These are phyloP conservation scores for Pteropus rufus DNA, from an alignment of 2,797 vertebrate genomes.

Conservation along the genomic window DNA sequence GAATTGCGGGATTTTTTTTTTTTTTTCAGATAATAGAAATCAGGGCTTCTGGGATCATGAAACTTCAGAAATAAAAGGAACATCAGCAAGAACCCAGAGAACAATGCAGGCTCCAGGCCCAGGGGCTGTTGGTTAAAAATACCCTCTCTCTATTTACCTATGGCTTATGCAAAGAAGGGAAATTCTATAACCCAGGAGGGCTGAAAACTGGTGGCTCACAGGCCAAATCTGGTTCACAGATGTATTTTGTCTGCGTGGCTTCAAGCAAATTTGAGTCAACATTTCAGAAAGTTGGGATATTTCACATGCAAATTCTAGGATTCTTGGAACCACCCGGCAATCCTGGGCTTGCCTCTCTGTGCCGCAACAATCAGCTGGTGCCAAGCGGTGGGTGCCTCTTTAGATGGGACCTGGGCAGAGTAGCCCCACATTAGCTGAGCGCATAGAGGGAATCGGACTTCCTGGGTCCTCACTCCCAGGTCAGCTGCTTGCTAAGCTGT, in stretches of 20 bases:
- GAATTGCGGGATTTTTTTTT: background rate
- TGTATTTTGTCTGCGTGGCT: background rate
- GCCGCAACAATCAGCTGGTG: background rate
- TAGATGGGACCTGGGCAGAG: background rate
- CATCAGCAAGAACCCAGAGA: background rate
- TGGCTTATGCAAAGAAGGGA: conserved; percentile 1
- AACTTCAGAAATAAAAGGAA: background rate
- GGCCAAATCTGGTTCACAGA: background rate
- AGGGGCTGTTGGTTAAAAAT: background rate
- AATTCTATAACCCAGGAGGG: background rate
- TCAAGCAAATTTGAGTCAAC: background rate
- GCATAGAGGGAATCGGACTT: background rate
- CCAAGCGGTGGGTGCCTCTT: background rate
- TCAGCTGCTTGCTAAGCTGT: background rate
- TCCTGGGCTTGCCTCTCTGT: background rate
- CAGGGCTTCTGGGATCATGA: background rate
- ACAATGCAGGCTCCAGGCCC: background rate
- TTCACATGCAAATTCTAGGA: background rate
- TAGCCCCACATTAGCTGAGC: background rate
- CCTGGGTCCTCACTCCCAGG: background rate
- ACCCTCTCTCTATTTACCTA: background rate
- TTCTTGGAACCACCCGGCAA: background rate
- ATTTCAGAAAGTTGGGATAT: background rate
- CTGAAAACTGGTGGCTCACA: background rate
- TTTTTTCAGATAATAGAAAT: background rate